Evolutionary conservation across 2,888 invertebrate species (phyloP).

Genomic region (Sinohyriopsis cumingii): DNA sequence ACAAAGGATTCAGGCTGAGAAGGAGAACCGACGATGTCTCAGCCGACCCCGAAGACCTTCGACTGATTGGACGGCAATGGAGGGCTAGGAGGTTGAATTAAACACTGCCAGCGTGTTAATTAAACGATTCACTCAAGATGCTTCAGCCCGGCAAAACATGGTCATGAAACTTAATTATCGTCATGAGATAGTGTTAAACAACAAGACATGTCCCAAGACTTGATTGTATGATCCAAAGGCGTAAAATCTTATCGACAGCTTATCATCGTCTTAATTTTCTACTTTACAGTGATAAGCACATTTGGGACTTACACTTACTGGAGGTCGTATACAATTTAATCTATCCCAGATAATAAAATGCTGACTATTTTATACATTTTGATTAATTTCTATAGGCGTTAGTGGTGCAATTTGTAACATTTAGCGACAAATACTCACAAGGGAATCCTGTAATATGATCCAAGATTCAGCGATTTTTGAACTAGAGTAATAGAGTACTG

Average conservation of each 20-base stretch:
- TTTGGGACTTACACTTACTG: no score
- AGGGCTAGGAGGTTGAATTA: constrained; percentile 22
- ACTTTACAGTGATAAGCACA: no score
- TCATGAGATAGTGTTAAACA: constrained; percentile 18
- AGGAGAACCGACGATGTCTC: constrained; percentile 21
- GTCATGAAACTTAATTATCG: constrained; percentile 38
- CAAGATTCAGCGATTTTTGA: neutral
- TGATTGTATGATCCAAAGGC: no score
- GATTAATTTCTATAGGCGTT: constrained; percentile 27
- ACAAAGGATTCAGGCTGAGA: neutral
- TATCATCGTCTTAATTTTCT: no score
- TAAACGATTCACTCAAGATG: constrained; percentile 42
- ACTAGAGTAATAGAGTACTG: no score
- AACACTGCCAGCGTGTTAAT: constrained; percentile 37
- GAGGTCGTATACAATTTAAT: no score
- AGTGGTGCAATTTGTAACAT: constrained; percentile 31
- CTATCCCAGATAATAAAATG: constrained; percentile 3
- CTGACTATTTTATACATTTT: constrained; percentile 36
- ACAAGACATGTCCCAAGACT: constrained; percentile 2
- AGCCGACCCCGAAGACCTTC: constrained; percentile 29
- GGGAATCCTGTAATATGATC: constrained; percentile 12
- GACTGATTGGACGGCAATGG: constrained; percentile 28
- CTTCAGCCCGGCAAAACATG: constrained; percentile 26
- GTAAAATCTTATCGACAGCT: no score
- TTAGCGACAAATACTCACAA: constrained; percentile 28